Evolutionary conservation across 2,888 invertebrate species (phyloP).

Genomic region (Drosophila neonasuta): DNA sequence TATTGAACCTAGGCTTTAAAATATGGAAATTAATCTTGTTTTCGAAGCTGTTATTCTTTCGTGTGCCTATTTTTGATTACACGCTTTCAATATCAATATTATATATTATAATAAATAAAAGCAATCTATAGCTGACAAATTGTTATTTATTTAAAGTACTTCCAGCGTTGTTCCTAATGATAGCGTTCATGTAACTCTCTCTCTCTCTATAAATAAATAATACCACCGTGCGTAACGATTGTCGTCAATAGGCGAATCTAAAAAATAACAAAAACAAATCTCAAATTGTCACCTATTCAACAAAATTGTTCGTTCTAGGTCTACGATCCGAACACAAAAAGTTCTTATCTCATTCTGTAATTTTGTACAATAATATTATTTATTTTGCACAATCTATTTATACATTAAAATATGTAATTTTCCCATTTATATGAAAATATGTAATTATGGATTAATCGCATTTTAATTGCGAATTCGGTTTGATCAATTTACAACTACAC

Average conservation of each 20-base stretch:
- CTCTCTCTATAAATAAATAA: neutral
- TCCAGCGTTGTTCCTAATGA: neutral
- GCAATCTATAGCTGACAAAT: no score
- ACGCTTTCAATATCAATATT: slow-evolving; percentile 5
- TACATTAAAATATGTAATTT: neutral
- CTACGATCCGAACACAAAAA: neutral
- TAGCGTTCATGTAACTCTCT: neutral
- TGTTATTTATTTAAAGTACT: neutral
- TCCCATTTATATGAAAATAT: no score
- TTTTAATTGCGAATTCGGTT: neutral
- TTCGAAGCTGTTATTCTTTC: neutral
- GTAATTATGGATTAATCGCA: neutral
- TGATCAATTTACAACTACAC: no score
- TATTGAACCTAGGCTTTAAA: slow-evolving; percentile 43
- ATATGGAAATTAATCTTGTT: slow-evolving; percentile 8
- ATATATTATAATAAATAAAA: slow-evolving; percentile 9
- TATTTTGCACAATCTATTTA: no score
- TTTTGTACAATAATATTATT: neutral
- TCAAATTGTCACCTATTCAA: slow-evolving; percentile 9
- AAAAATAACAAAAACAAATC: slow-evolving; percentile 18
- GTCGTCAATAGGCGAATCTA: no score
- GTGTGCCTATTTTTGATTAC: neutral
- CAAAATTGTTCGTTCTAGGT: neutral
- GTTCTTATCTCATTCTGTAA: slow-evolving; percentile 13
- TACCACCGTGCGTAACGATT: no score